Conservation (phyloP, 1,140 invertebrate genomes). For the Anastrepha obliqua region DNA sequence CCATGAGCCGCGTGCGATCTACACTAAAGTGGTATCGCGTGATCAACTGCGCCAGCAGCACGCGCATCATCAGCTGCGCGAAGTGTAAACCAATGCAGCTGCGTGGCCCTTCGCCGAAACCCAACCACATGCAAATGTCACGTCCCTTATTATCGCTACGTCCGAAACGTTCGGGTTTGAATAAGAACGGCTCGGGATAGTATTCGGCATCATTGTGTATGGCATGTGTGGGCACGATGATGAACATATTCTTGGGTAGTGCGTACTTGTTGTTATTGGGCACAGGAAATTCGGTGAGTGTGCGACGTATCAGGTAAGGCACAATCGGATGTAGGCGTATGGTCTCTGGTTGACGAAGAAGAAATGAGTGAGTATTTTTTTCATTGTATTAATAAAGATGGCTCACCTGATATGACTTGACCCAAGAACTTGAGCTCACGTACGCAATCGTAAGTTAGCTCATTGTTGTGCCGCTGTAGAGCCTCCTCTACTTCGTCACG, state of each 20-base stretch:
- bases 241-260: conserved; percentile 68
- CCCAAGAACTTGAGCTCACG: conserved; percentile 78
- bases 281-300: conserved; percentile 70
- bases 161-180: conserved; percentile 81
- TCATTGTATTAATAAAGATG: background rate
- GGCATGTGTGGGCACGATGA: conserved; percentile 72
- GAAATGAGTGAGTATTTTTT: background rate
- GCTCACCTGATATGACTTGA: conserved; percentile 75
- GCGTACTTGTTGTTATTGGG: conserved; percentile 73
- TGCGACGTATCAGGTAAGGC: conserved; percentile 74
- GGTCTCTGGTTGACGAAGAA: conserved; percentile 74
- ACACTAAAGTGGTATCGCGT: conserved; percentile 65
- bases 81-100: conserved; percentile 78
- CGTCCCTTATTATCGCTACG: conserved; percentile 75
- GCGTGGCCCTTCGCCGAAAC: conserved; percentile 77
- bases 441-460: conserved; percentile 75
- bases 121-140: conserved; percentile 76
- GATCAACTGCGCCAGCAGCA: conserved; percentile 75
- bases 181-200: conserved; percentile 80
- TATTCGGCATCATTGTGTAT: conserved; percentile 75
- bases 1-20: conserved; percentile 64
- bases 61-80: conserved; percentile 79
- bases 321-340: conserved; percentile 77
- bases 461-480: conserved; percentile 67
- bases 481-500: conserved; percentile 75